phyloP scores from a whole-genome alignment of 2,888 invertebrate genomes.

The Philereme vetulata region DNA sequence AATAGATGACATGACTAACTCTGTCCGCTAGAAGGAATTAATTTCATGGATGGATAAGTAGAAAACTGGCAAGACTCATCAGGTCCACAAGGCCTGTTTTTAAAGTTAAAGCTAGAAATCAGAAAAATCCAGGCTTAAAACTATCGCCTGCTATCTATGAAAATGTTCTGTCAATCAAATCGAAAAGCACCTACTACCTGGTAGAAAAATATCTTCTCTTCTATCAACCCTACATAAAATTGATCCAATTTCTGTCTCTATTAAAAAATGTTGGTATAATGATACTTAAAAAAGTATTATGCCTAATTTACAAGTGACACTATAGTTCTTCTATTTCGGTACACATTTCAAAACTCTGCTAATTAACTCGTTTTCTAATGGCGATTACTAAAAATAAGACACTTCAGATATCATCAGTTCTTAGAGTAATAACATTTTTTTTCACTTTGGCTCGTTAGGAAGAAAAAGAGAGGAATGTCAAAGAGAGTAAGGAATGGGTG shows the following conservation, averaged over 20 bases:
- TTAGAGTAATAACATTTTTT: constrained; percentile 58
- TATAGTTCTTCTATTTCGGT: constrained; percentile 71
- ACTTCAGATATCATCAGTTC: constrained; percentile 78
- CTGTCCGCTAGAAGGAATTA: constrained; percentile 67
- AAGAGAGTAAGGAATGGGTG: constrained; percentile 66
- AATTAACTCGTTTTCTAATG: constrained; percentile 78
- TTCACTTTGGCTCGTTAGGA: constrained; percentile 56
- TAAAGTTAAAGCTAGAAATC: constrained; percentile 70
- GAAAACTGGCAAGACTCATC: constrained; percentile 76
- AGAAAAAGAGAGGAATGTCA: constrained; percentile 69
- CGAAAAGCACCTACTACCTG: constrained; percentile 76
- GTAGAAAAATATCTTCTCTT: constrained; percentile 76
- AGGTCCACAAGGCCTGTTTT: constrained; percentile 58
- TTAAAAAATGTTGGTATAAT: constrained; percentile 39
- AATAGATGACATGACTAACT: constrained; percentile 67
- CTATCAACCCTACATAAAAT: constrained; percentile 76
- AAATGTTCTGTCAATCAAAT: constrained; percentile 61
- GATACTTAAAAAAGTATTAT: constrained; percentile 42
- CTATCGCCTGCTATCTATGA: constrained; percentile 70
- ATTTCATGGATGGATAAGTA: constrained; percentile 78
- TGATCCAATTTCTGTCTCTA: constrained; percentile 61
- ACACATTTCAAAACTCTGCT: constrained; percentile 78
- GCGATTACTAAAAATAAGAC: constrained; percentile 82
- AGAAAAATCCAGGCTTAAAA: constrained; percentile 67
- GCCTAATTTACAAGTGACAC: constrained; percentile 58